These are phyloP conservation scores for Zaprionus lineosus DNA, from an alignment of 2,888 invertebrate genomes.

Conservation along the genomic window DNA sequence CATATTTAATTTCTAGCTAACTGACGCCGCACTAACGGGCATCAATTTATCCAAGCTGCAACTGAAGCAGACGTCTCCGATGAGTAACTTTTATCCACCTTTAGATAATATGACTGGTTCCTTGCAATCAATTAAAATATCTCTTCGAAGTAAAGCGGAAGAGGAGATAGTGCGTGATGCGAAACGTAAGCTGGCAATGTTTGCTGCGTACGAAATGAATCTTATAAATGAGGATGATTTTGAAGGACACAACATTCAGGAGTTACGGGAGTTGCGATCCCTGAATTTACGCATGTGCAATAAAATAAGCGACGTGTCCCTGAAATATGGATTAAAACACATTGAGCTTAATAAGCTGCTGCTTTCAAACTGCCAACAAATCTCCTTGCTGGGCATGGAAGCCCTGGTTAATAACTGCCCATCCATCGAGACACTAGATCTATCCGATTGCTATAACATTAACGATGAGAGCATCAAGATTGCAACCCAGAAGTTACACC, in stretches of 20 bases:
- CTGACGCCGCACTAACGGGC: conserved; percentile 88
- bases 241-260: conserved; percentile 84
- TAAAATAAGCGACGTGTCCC: conserved; percentile 88
- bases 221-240: conserved; percentile 70
- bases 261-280: conserved; percentile 84
- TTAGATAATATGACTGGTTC: conserved; percentile 47
- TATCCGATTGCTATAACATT: conserved; percentile 87
- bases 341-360: conserved; percentile 86
- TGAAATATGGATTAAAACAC: conserved; percentile 87
- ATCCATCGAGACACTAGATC: conserved; percentile 87
- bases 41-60: conserved; percentile 81
- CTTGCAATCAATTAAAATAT: conserved; percentile 83
- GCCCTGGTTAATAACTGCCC: conserved; percentile 87
- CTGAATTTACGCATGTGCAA: conserved; percentile 88
- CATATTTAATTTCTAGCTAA: conserved; percentile 72
- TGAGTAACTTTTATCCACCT: conserved; percentile 68
- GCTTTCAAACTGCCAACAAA: conserved; percentile 88
- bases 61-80: conserved; percentile 41
- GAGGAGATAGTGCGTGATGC: conserved; percentile 88
- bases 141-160: conserved; percentile 87
- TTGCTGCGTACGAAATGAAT: conserved; percentile 85
- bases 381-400: conserved; percentile 86
- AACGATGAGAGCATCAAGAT: conserved; percentile 86
- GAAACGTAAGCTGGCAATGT: conserved; percentile 86
- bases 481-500: conserved; percentile 82